These are phyloP conservation scores for Eretmocerus hayati DNA, from an alignment of 2,888 invertebrate species.

Conservation along the genomic window DNA sequence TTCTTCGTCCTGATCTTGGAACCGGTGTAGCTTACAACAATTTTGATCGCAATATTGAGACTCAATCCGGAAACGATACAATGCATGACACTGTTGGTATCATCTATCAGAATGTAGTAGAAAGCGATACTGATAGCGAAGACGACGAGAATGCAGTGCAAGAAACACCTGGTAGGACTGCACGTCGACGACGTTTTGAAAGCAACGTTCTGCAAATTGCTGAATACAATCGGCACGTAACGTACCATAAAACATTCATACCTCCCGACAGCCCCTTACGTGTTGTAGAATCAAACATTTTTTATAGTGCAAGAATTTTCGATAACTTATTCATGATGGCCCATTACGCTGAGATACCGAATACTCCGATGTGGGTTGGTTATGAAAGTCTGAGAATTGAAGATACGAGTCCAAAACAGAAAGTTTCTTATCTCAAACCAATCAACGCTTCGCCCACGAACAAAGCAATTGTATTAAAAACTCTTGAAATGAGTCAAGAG, in stretches of 20 bases:
- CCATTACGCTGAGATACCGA: slow-evolving; percentile 24
- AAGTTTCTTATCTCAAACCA: slow-evolving; percentile 28
- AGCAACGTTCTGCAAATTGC: neutral
- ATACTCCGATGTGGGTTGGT: slow-evolving; percentile 37
- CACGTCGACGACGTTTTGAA: slow-evolving; percentile 3
- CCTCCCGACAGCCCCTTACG: neutral
- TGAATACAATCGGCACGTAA: neutral
- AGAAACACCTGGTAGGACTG: neutral
- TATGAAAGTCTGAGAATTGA: slow-evolving; percentile 24
- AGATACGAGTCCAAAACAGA: slow-evolving; percentile 17
- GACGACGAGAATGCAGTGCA: neutral
- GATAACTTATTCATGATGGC: slow-evolving; percentile 25
- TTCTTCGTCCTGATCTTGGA: slow-evolving; percentile 2
- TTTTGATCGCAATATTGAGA: slow-evolving; percentile 29
- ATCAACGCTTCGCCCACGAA: slow-evolving; percentile 32
- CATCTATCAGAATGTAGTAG: slow-evolving; percentile 22
- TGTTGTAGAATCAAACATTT: neutral
- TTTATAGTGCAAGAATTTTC: neutral
- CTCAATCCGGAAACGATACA: slow-evolving; percentile 27
- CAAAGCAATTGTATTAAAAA: slow-evolving; percentile 27
- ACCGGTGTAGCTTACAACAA: slow-evolving; percentile 27
- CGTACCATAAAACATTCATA: neutral
- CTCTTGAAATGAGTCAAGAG: slow-evolving; percentile 26
- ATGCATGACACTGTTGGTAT: slow-evolving; percentile 30
- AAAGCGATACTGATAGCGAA: neutral